Evolutionary conservation across 2,888 invertebrate genomes (phyloP), one percentile per base, ranked within the genome.

Genomic region (Cosmia pyralina): DNA sequence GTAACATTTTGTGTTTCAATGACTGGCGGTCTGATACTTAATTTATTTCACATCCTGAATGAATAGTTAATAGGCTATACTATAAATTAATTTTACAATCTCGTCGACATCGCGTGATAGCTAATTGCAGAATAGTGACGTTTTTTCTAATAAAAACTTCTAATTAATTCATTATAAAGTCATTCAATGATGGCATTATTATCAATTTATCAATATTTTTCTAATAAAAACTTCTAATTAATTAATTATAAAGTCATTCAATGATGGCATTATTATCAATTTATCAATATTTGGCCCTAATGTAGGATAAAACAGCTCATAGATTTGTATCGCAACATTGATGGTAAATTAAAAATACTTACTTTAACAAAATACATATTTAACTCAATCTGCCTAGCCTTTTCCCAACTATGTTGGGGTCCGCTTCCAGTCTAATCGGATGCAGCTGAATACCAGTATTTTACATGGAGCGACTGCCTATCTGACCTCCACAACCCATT

Each of bases 61-160:
- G 50, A 75, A 67, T 53, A 34, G 11, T 28, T 53, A 58, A 50
- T 15, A 46, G 46, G 55, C 34, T 44, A 53, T 55, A 72, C n/a
- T 34, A 70, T 46, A 52, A 67, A 73, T 44, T 60, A 34, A 62
- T 65, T 66, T 66, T 72, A 66, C 46, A 69, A 73, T 70, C 46
- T 55, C 22, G 50, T 71, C 57, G 22, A 62, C 55, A 67, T 85
- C 65, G 78, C 78, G 75, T 81, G 85, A 55, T 72, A 41, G 34
- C 34, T 81, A 70, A 79, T 83, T 48, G 63, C 46, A 28, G n/a
- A 75, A 50, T 13, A 69, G 53, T 60, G 52, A 55, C 19, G 50
- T 70, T 82, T 44, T 68, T 60, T 59, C 28, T 15, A 72, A 72
- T 71, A 77, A 77, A n/a, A 55, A 34, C 53, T 38, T 58, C 48